phyloP scores from a whole-genome alignment of 2,797 vertebrate genomes.

The Spea hammondii region DNA sequence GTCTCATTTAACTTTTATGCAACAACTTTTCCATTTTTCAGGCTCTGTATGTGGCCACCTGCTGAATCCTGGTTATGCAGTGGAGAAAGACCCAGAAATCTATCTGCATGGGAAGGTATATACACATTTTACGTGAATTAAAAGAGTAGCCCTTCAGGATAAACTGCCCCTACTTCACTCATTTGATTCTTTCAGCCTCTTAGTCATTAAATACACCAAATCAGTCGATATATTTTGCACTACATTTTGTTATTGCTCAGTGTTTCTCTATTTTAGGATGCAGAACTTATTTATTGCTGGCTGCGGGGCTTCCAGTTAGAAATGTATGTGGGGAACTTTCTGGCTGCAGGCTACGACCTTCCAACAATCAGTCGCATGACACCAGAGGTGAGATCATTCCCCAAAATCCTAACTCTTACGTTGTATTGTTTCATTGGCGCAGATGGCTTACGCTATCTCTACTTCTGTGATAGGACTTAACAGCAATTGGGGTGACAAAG shows the following conservation, averaged over 20 bases:
- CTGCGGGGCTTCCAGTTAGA: slow-evolving; percentile 92
- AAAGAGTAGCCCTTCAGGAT: too few species aligned
- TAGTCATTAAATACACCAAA: not conserved
- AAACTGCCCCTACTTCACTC: too few species aligned
- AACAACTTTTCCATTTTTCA: not conserved
- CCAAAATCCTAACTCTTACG: not conserved
- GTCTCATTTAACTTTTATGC: too few species aligned
- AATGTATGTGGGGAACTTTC: slow-evolving; percentile 85
- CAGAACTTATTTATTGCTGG: slow-evolving; percentile 93
- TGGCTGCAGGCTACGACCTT: slow-evolving; percentile 87
- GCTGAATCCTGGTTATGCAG: not conserved
- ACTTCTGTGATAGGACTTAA: slow-evolving; percentile 79
- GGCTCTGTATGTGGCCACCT: not conserved
- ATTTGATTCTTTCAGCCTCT: not conserved
- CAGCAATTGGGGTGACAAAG: slow-evolving; percentile 93
- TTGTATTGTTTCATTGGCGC: not conserved
- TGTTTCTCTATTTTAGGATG: slow-evolving; percentile 70
- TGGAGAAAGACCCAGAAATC: slow-evolving; percentile 3
- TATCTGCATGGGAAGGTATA: slow-evolving; percentile 2
- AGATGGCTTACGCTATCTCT: not conserved
- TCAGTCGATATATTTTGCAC: not conserved
- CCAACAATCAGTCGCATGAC: slow-evolving; percentile 98
- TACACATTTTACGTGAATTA: not conserved
- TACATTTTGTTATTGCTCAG: not conserved
- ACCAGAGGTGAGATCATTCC: slow-evolving; percentile 77